Conservation (phyloP, 2,797 vertebrate species). For the Cichlasoma orientale region DNA sequence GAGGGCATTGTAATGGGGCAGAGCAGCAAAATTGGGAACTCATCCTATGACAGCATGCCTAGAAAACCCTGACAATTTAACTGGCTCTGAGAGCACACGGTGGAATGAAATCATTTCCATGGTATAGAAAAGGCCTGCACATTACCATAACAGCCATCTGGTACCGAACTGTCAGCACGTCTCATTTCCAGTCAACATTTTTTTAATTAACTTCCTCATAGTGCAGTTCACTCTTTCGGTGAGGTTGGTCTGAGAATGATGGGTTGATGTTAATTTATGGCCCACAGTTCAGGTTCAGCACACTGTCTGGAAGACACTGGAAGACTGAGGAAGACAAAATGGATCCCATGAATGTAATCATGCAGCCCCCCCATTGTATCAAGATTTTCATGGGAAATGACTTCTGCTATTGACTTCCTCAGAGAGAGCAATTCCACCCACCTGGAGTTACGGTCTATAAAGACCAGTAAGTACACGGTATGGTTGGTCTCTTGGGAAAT, state of each 20-base stretch:
- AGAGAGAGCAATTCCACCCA: not conserved
- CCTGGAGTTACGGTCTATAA: not conserved
- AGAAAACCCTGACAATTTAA: conserved; percentile 6
- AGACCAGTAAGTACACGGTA: not conserved
- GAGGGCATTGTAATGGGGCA: not conserved
- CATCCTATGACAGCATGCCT: not conserved
- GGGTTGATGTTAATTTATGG: not conserved
- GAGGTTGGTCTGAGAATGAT: not conserved
- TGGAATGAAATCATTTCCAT: conserved; percentile 38
- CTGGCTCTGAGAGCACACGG: conserved; percentile 33
- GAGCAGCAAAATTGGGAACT: not conserved
- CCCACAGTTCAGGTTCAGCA: not conserved
- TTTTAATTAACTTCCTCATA: not conserved
- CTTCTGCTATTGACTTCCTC: not conserved
- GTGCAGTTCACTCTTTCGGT: not conserved
- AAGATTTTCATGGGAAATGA: not conserved
- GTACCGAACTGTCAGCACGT: conserved; percentile 3
- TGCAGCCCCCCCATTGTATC: not conserved
- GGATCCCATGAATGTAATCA: too few species aligned
- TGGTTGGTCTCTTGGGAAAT: not conserved
- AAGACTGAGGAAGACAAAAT: not conserved
- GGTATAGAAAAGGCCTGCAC: conserved; percentile 29
- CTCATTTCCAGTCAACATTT: conserved; percentile 1
- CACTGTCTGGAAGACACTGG: not conserved
- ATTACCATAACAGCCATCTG: conserved; percentile 70